Conservation (phyloP, 2,888 invertebrate species). For the Tipula vernalis region DNA sequence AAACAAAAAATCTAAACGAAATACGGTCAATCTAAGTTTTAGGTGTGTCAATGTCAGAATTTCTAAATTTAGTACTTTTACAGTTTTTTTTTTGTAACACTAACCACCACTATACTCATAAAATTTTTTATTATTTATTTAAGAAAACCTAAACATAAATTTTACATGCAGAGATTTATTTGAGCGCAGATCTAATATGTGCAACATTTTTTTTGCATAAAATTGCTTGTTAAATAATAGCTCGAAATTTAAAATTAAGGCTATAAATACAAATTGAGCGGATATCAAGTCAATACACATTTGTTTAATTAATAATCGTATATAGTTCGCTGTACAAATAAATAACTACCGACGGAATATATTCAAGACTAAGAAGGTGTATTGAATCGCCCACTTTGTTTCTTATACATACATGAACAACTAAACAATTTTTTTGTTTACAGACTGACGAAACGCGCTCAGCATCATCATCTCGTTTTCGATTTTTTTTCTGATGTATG, state of each 20-base stretch:
- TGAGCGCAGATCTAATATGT: neutral
- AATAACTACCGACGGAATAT: neutral
- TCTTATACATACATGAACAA: neutral
- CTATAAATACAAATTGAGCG: neutral
- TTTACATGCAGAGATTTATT: neutral
- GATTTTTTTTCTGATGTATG: neutral
- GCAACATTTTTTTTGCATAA: neutral
- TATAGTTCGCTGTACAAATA: neutral
- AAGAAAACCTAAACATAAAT: neutral
- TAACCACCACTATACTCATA: neutral
- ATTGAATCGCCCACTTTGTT: neutral
- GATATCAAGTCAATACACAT: neutral
- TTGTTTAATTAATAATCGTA: neutral
- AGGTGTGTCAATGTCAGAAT: neutral
- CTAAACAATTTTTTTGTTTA: neutral
- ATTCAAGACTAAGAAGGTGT: neutral
- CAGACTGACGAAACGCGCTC: neutral
- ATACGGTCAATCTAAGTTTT: neutral
- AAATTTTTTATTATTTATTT: neutral
- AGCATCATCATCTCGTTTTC: neutral
- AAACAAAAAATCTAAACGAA: neutral
- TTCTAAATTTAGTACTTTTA: neutral
- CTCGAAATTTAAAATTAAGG: neutral
- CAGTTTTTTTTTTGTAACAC: neutral
- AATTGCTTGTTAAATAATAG: neutral